Evolutionary conservation across 2,888 invertebrate genomes (phyloP), one percentile per base, ranked within the genome.

Genomic region (Nasonia oneida): DNA sequence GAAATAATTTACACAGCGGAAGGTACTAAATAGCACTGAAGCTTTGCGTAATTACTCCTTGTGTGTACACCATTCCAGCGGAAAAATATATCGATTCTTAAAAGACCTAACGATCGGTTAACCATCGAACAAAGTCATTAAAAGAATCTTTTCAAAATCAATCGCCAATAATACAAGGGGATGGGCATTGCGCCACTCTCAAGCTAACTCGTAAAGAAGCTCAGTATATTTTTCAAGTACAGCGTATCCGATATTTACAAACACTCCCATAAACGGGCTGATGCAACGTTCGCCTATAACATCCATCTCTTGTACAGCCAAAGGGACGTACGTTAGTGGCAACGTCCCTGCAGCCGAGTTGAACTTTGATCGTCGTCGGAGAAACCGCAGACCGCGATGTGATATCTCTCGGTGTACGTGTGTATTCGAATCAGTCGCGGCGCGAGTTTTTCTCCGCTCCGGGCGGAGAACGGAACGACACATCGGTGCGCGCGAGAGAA

Each of bases 381-480:
- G 33, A 83, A 84, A 53, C 84, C 84, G 73, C 78, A 84, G 73
- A 79, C 84, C 84, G 37, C 84, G 39, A 77, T n/a, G 12, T 73
- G 5, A 29, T 29, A 70, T 47, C 18, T n/a, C 18, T n/a, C n/a
- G n/a, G 15, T 29, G 4, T 67, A 10, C 33, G 14, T 14, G 2
- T 15, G 15, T 29, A 67, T 73, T 37, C 39, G 71, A 47, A 42
- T n/a, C 73, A 33, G 15, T 53, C 71, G 42, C 18, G n/a, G n/a
- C 33, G 61, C n/a, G 53, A 33, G 57, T 79, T 77, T 78, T 78
- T 83, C 74, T 67, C 61, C 79, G 73, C 78, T 79, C 71, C 67
- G 37, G 76, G 78, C 83, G 78, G 61, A 42, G 73, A 61, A 73
- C 10, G 70, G 83, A 33, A 23, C 39, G 53, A 23, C 70, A 50